Evolutionary conservation across 2,113 vertebrate genomes (phyloP), one percentile per base, ranked within the genome.

Genomic region (Oncorhynchus nerka): DNA sequence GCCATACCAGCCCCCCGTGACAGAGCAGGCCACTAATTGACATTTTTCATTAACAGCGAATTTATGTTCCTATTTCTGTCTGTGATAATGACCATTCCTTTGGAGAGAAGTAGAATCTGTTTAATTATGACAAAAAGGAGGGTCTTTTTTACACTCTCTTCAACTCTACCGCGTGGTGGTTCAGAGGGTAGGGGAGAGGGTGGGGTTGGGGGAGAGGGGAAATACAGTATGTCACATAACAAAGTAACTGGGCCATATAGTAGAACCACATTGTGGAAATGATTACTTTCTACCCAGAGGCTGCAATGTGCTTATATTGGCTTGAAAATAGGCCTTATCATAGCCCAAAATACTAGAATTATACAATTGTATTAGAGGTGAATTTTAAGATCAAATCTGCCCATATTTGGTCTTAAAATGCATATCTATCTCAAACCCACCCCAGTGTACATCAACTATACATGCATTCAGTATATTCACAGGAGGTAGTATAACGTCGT

Each of bases 31-130:
- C 90, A 93, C 94, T 93, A 92, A 94, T 93, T 95, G 96, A 97
- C 96, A 94, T 95, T 96, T 96, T 97, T 96, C 95, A 97, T 97
- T 96, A 96, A 95, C 89, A 84, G 90, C 90, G 92, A 95, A 96
- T 97, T 95, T 96, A 96, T 96, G 94, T 92, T 93, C 95, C 95
- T 95, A 95, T 96, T 96, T 96, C 94, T 94, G 92, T 93, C 93
- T 94, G 89, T 93, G 92, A 95, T 96, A 95, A 96, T 95, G 95
- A 94, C 93, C 94, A 91, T 96, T 95, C 91, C 86, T 86, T 85
- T 90, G 92, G 89, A 93, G 88, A 92, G 92, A 90, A 79, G 81
- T 88, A 91, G 91, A 89, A 90, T 88, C 77, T 75, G 90, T 94
- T 95, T 95, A 95, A 97, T 96, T 95, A 95, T 93, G 93, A 90